Evolutionary conservation across 2,888 invertebrate genomes (phyloP).

Genomic region (Netelia virgata): DNA sequence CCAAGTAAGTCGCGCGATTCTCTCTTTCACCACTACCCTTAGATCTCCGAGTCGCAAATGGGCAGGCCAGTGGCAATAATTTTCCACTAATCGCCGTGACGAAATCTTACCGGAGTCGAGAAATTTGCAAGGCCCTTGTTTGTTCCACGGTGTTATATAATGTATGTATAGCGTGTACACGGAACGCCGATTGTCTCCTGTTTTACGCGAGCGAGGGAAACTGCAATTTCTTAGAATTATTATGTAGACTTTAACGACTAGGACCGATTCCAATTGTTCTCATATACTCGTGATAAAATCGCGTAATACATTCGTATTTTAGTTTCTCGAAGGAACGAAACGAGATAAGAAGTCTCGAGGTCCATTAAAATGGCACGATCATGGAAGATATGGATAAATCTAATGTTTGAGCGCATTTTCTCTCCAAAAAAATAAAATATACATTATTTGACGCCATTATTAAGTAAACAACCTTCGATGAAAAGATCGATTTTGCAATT

Average conservation of each 20-base stretch:
- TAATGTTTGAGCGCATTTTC: too few relatives aligned
- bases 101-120: slow-evolving; percentile 70
- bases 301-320: neutral
- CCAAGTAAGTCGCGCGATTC: slow-evolving; percentile 48
- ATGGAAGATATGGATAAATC: too few relatives aligned
- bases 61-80: slow-evolving; percentile 77
- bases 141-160: slow-evolving; percentile 50
- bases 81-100: slow-evolving; percentile 78
- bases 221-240: slow-evolving; percentile 44
- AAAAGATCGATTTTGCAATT: neutral
- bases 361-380: neutral
- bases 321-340: neutral
- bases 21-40: slow-evolving; percentile 27
- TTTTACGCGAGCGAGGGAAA: slow-evolving; percentile 55
- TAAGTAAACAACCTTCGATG: too few relatives aligned
- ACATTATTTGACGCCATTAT: too few relatives aligned
- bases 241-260: slow-evolving; percentile 41
- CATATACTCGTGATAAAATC: slow-evolving; percentile 17
- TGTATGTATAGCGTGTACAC: slow-evolving; percentile 32
- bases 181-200: slow-evolving; percentile 58
- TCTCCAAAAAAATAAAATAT: too few relatives aligned
- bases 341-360: neutral
- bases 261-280: slow-evolving; percentile 45
- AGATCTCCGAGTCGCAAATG: slow-evolving; percentile 55
- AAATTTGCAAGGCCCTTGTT: slow-evolving; percentile 68